phyloP scores from a whole-genome alignment of 2,888 invertebrate species.

The Eupithecia tripunctaria region DNA sequence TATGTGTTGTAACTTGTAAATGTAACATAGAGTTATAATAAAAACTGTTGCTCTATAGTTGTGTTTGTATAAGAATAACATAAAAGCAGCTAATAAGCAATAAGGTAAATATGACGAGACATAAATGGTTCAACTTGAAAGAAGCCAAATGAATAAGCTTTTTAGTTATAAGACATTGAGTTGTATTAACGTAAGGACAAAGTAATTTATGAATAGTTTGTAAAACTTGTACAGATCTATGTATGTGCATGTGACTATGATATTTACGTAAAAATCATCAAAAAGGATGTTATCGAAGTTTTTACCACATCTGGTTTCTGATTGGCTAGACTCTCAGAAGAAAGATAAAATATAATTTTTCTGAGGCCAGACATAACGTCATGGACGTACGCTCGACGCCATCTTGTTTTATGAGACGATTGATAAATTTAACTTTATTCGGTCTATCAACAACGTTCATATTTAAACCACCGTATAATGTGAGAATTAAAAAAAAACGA shows the following conservation, averaged over 20 bases:
- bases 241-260: conserved; percentile 30
- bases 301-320: background rate
- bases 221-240: conserved; percentile 26
- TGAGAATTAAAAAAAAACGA: background rate
- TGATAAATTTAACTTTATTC: background rate
- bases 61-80: background rate
- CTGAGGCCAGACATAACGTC: conserved; percentile 4
- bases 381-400: background rate
- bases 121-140: conserved; percentile 84
- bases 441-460: too few species aligned
- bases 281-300: background rate
- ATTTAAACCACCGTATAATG: background rate
- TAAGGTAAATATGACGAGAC: conserved; percentile 72
- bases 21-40: background rate
- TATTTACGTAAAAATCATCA: background rate
- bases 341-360: too few species aligned
- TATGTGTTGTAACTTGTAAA: background rate
- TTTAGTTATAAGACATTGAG: conserved; percentile 62
- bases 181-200: conserved; percentile 51
- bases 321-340: too few species aligned
- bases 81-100: conserved; percentile 44
- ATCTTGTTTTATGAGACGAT: background rate
- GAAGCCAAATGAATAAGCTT: conserved; percentile 83
- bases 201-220: conserved; percentile 45
- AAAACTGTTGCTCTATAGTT: background rate